Evolutionary conservation across 2,113 vertebrate genomes (phyloP).

Genomic region (Hystrix cristata): DNA sequence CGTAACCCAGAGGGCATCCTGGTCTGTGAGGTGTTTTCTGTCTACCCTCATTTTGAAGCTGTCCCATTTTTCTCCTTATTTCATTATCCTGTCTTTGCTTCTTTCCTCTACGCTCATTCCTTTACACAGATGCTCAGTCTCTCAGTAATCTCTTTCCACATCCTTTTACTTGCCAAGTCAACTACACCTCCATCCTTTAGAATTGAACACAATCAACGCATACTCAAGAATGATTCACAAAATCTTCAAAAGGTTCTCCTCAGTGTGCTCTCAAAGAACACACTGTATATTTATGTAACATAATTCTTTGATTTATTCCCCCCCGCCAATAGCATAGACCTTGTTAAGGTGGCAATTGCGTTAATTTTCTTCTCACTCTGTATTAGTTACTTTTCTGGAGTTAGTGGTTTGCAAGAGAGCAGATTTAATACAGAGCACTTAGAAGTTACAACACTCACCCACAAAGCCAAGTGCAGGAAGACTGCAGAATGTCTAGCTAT

Average conservation of each 20-base stretch:
- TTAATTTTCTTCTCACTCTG: not conserved
- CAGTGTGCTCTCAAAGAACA: not conserved
- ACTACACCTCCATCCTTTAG: not conserved
- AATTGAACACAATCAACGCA: not conserved
- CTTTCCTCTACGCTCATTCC: accelerated
- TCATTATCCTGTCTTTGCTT: not conserved
- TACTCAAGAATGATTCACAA: not conserved
- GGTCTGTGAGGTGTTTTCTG: not conserved
- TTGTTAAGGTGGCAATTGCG: not conserved
- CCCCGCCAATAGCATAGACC: not conserved
- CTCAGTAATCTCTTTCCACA: not conserved
- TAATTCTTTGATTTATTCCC: not conserved
- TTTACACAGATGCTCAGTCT: not conserved
- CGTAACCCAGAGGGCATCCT: not conserved
- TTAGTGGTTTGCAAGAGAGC: no score
- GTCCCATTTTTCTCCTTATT: not conserved
- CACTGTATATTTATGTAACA: not conserved
- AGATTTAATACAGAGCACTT: no score
- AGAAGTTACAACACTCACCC: no score
- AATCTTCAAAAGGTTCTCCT: not conserved
- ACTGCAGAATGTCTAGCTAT: no score
- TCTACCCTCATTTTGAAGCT: not conserved
- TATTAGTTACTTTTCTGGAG: no score
- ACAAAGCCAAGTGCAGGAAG: no score
- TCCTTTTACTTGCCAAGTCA: not conserved